Conservation (phyloP, 2,797 vertebrate species). For the Crenuchus spilurus region DNA sequence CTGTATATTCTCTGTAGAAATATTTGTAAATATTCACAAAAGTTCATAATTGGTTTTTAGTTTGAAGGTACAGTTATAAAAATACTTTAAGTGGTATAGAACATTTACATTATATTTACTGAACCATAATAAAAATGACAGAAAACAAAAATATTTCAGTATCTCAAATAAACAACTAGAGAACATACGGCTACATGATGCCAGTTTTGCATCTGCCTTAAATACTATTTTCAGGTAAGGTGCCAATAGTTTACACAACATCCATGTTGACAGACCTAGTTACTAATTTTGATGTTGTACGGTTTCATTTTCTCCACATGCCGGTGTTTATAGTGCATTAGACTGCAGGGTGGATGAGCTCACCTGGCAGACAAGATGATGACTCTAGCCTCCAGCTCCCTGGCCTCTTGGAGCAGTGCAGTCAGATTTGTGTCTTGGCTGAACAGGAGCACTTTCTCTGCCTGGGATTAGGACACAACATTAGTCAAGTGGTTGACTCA, state of each 20-base stretch:
- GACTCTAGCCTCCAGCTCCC: constrained; percentile 87
- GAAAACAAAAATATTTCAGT: too few species aligned
- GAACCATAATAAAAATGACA: too few species aligned
- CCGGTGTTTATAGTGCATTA: constrained; percentile 2
- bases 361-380: constrained; percentile 89
- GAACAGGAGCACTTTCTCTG: constrained; percentile 91
- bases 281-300: not conserved
- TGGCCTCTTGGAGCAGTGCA: constrained; percentile 85
- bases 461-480: constrained; percentile 75
- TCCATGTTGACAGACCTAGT: not conserved
- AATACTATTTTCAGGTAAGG: too few species aligned
- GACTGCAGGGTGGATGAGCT: constrained; percentile 25
- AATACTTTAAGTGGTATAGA: too few species aligned
- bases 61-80: too few species aligned
- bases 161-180: too few species aligned
- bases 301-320: not conserved
- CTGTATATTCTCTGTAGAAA: too few species aligned
- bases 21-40: too few species aligned
- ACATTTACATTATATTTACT: too few species aligned
- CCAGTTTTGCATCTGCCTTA: too few species aligned
- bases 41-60: too few species aligned
- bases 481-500: constrained; percentile 61
- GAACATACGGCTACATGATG: not conserved
- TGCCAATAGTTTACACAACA: not conserved
- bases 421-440: constrained; percentile 90